Percentiles rank a stretch among this genome's conserved stretches.
phyloP scores from a whole-genome alignment of 2,888 invertebrate genomes.

The Drepanosiphum platanoidis region DNA sequence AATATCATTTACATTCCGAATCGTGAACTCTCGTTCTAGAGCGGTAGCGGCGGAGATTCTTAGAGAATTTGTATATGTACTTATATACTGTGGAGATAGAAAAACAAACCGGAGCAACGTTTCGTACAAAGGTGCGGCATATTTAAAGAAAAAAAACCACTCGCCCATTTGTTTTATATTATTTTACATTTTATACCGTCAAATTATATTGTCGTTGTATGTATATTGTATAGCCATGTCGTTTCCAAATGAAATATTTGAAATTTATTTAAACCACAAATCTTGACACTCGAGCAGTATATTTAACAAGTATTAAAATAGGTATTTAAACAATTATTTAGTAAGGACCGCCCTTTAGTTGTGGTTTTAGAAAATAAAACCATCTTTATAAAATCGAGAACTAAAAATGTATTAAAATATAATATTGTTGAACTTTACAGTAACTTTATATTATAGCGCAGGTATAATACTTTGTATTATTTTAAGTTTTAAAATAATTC shows the following conservation, averaged over 20 bases:
- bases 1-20: conserved; percentile 51
- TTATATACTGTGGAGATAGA: not conserved
- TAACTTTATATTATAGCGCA: no score
- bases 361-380: no score
- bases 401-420: no score
- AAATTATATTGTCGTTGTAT: not conserved
- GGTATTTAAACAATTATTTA: no score
- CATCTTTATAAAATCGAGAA: no score
- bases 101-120: not conserved
- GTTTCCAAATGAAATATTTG: not conserved
- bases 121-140: not conserved
- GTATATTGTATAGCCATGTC: not conserved
- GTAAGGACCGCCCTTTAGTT: no score
- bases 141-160: not conserved
- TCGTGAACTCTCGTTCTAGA: not conserved
- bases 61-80: not conserved
- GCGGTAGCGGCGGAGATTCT: not conserved
- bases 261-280: not conserved
- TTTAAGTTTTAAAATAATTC: no score
- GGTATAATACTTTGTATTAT: no score
- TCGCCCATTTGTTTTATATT: not conserved
- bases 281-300: no score
- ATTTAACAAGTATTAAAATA: no score
- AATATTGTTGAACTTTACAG: no score
- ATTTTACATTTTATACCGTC: not conserved